Evolutionary conservation across 1,140 invertebrate genomes (phyloP), one percentile per base, ranked within the genome.

Genomic region (Oppia nitens): DNA sequence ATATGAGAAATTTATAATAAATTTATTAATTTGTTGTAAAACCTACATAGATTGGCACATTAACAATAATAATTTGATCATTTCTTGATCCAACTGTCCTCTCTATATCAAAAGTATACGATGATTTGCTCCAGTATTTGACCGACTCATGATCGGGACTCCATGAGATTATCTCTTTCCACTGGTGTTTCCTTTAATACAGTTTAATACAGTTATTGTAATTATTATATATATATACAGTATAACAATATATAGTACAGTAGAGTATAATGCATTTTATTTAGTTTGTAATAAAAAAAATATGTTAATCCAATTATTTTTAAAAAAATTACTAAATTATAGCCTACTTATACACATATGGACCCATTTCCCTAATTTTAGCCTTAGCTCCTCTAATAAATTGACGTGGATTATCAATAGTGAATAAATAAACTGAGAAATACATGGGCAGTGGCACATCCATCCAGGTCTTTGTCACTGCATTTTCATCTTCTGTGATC

Each of bases 401-500:
- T 1, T 82, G 84, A 3, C 85, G 79, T 23, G 78, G 78, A 71
- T 94, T 94, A 3, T 84, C 89, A 0, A 93, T 73, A 67, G 94
- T 89, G 69, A 90, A 94, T 2, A 95, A 74, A 67, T 83, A 91
- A 1, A 93, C 80, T 68, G 83, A 83, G 28, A 88, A 73, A 65
- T 85, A 86, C 0, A 92, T 76, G 53, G 87, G 81, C 3, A 91
- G 82, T 27, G 85, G 82, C 1, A 87, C 85, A 62, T 81, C 79
- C 53, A 80, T 73, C 89, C 90, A 94, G 63, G 87, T 74, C 59
- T 87, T 80, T 69, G 85, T 93, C 21, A 85, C 81, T 26, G 66
- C 53, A 45, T 68, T 68, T n/a, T n/a, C n/a, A 0, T 66, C 68
- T 53, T 68, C 62, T 28, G 63, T 64, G 3, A 72, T 12, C 2